phyloP scores from a whole-genome alignment of 2,797 vertebrate genomes.

The Melanotaenia boesemani region DNA sequence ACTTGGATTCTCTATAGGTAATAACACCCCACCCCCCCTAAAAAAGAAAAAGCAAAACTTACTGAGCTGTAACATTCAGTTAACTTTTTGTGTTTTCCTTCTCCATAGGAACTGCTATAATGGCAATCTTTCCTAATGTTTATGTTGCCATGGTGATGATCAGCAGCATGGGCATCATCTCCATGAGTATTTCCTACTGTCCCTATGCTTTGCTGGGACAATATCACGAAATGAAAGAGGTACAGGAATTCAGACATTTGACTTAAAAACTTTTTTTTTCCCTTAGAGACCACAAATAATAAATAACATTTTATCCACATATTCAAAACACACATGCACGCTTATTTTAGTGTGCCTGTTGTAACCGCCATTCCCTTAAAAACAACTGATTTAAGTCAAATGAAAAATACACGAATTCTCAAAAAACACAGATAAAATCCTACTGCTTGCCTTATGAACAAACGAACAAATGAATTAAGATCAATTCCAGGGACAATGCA shows the following conservation, averaged over 20 bases:
- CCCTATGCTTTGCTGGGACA: slow-evolving; percentile 97
- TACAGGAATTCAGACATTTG: slow-evolving; percentile 54
- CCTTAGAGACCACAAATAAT: background rate
- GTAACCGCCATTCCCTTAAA: background rate
- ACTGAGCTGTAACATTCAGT: background rate
- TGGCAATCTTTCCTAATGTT: slow-evolving; percentile 95
- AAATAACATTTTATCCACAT: background rate
- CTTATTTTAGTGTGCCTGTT: background rate
- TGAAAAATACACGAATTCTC: too few species aligned
- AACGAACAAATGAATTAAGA: too few species aligned
- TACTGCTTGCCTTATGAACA: too few species aligned
- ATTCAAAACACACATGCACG: background rate
- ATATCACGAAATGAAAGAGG: slow-evolving; percentile 96
- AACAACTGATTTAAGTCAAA: too few species aligned
- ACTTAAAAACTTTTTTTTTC: background rate
- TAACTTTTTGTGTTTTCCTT: slow-evolving; percentile 19
- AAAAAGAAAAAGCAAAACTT: background rate
- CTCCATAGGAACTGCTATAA: slow-evolving; percentile 89
- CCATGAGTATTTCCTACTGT: slow-evolving; percentile 98
- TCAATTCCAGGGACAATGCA: too few species aligned
- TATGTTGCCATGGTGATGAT: slow-evolving; percentile 97
- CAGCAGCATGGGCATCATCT: slow-evolving; percentile 97
- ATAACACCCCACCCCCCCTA: background rate
- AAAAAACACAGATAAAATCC: too few species aligned
- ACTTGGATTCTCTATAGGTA: slow-evolving; percentile 91